These are phyloP conservation scores for Mustelus asterias DNA, from an alignment of 2,113 vertebrate species.

Conservation along the genomic window DNA sequence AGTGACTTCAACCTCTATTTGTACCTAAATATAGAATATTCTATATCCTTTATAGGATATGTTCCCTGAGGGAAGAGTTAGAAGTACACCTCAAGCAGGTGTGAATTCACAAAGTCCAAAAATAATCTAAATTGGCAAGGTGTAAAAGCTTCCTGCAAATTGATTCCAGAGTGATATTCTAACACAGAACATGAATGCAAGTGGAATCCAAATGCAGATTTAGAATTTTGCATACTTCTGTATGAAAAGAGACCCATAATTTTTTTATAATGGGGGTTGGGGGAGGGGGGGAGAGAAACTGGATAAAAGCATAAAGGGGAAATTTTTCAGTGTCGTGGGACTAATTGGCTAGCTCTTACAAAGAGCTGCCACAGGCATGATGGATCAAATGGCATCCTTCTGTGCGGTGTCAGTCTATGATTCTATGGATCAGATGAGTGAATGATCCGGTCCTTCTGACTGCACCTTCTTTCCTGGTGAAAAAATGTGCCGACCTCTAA, in stretches of 20 bases:
- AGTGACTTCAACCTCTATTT: not conserved
- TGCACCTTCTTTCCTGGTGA: not conserved
- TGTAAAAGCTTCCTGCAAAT: not conserved
- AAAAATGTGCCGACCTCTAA: not conserved
- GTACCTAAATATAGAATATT: not conserved
- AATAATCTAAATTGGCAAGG: not conserved
- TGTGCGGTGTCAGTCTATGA: not conserved
- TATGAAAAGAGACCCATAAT: not conserved
- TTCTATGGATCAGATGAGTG: not conserved
- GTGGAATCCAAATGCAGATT: not conserved
- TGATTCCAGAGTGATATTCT: not conserved
- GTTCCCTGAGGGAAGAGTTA: not conserved
- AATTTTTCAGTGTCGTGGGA: not conserved
- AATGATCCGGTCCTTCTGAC: not conserved
- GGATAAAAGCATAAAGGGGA: not conserved
- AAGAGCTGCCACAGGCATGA: not conserved
- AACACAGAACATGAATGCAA: not conserved
- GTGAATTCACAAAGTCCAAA: not conserved
- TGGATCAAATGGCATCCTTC: not conserved
- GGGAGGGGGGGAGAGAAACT: not conserved
- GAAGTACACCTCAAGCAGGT: not conserved
- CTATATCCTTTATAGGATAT: not conserved
- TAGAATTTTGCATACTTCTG: not conserved
- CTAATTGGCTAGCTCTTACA: not conserved
- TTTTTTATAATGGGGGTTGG: not conserved